Evolutionary conservation across 2,113 vertebrate genomes (phyloP).

Genomic region (Carollia perspicillata): DNA sequence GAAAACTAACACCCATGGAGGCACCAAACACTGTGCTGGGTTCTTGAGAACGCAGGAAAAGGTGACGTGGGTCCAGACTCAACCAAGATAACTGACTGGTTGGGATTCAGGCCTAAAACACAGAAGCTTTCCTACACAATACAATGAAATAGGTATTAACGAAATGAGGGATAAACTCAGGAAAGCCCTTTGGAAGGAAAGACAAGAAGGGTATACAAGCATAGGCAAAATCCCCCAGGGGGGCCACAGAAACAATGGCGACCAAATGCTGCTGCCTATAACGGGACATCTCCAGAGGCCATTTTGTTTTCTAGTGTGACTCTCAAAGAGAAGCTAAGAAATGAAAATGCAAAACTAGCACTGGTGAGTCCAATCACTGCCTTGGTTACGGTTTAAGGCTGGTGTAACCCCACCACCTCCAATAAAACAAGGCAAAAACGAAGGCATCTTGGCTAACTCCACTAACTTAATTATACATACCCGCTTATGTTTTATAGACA

Average conservation of each 20-base stretch:
- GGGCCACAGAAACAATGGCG: not conserved
- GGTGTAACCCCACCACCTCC: not conserved
- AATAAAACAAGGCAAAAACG: not conserved
- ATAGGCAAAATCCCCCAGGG: not conserved
- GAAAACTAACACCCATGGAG: not conserved
- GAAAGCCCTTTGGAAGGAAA: constrained; percentile 1
- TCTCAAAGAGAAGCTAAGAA: constrained; percentile 10
- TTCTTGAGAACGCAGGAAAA: not conserved
- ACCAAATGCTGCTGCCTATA: not conserved
- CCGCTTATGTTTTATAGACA: not conserved
- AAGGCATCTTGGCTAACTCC: not conserved
- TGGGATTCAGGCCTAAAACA: not conserved
- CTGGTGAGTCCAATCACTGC: not conserved
- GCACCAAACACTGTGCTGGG: not conserved
- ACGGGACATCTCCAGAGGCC: not conserved
- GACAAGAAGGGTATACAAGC: not conserved
- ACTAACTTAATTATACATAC: not conserved
- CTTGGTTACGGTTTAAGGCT: not conserved
- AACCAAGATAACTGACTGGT: not conserved
- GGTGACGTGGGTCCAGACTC: not conserved
- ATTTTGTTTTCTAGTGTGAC: not conserved
- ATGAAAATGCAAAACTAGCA: not conserved
- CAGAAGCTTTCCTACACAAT: not conserved
- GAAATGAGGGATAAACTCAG: not conserved
- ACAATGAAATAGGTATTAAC: not conserved